Evolutionary conservation across 2,888 invertebrate species (phyloP).

Genomic region (Pandemis heparana): DNA sequence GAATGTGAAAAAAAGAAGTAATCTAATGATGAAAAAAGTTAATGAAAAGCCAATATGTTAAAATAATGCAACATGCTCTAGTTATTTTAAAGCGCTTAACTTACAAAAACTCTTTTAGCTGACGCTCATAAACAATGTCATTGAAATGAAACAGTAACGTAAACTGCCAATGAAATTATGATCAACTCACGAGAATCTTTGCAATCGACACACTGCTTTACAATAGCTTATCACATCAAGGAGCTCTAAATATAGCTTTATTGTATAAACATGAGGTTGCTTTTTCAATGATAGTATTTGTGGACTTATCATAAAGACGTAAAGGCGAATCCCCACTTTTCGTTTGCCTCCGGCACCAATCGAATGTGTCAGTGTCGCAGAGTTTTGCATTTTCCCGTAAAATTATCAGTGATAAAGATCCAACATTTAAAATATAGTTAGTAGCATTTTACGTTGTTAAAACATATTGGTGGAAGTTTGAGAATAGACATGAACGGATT

Average conservation of each 20-base stretch:
- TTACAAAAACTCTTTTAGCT: not conserved
- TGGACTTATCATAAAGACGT: not conserved
- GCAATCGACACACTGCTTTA: not conserved
- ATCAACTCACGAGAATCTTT: conserved; percentile 1
- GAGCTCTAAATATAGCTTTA: not conserved
- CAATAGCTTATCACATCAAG: not conserved
- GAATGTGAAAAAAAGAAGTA: too few species aligned
- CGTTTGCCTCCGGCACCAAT: not conserved
- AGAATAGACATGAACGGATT: not conserved
- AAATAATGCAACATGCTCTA: not conserved
- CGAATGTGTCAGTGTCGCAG: not conserved
- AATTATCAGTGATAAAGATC: not conserved
- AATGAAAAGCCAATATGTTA: too few species aligned
- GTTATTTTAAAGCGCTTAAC: not conserved
- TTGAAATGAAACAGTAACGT: not conserved
- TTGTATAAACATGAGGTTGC: not conserved
- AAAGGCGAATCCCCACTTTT: not conserved
- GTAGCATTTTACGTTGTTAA: not conserved
- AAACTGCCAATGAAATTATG: not conserved
- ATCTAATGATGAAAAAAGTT: too few species aligned
- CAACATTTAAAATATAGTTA: not conserved
- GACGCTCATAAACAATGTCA: conserved; percentile 6
- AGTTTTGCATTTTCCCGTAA: not conserved
- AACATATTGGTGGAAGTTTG: not conserved
- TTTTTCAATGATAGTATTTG: not conserved